Evolutionary conservation across 2,888 invertebrate genomes (phyloP), one percentile per base, ranked within the genome.

Genomic region (Athalia rosae): DNA sequence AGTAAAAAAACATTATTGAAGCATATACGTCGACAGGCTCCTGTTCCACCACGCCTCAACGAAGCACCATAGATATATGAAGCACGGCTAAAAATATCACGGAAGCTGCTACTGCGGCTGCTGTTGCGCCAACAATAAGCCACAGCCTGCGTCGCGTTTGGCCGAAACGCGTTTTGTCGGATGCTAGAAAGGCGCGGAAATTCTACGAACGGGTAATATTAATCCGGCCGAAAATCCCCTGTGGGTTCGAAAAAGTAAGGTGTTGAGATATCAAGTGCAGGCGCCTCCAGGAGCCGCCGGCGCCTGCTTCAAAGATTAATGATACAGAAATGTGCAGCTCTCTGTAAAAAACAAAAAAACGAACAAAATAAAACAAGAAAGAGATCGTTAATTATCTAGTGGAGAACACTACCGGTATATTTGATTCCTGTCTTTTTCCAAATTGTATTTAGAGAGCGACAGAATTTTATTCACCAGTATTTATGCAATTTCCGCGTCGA

Each of bases 81-180:
- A n/a, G 80, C 69, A 28, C 28, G 77, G 78, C 84, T 85, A 85
- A 84, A 85, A 84, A 84, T 85, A 85, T 81, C 78, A 78, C 79
- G 81, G 80, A 61, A 80, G 79, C 56, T 62, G 59, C 58, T 85
- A 85, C 81, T 79, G 77, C 79, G 81, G 79, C 58, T 80, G 79
- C 56, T 62, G 59, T 50, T 43, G 71, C 58, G 71, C 71, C 71
- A 71, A 56, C 71, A 71, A 71, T 71, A 71, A 71, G 45, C 45
- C 13, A 8, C 9, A 28, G 71, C 71, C 45, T 71, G 58, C 56
- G 53, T 53, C 7, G 53, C 7, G 53, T n/a, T 53, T 9, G 9
- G n/a, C 53, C 53, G 53, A n/a, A 53, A 4, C 11, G 9, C 6
- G 53, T 6, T 53, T 53, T n/a, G 7, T 7, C n/a, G 7, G 53